These are phyloP conservation scores for Drosophila busckii DNA, from an alignment of 1,140 invertebrate genomes.

Conservation along the genomic window DNA sequence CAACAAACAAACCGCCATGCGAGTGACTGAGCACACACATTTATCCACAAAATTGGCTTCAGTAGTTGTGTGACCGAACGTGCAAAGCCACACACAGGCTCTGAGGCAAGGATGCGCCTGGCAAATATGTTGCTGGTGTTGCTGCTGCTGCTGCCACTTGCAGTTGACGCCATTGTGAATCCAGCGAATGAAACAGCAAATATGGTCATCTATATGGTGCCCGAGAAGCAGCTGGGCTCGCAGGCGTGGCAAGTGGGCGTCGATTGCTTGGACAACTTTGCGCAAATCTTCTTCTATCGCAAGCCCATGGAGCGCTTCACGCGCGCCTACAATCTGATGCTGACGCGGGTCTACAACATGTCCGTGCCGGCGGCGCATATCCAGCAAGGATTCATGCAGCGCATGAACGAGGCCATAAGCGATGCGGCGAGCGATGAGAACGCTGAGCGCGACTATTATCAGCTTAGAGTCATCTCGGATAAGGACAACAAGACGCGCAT, in stretches of 20 bases:
- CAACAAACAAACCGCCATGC: slow-evolving; percentile 33
- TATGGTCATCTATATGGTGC: slow-evolving; percentile 61
- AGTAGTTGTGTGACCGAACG: slow-evolving; percentile 37
- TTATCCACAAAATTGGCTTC: slow-evolving; percentile 16
- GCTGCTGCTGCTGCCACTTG: neutral
- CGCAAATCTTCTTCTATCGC: slow-evolving; percentile 54
- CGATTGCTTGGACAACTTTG: slow-evolving; percentile 62
- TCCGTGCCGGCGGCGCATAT: slow-evolving; percentile 59
- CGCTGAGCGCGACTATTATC: slow-evolving; percentile 27
- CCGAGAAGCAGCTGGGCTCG: slow-evolving; percentile 44
- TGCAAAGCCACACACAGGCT: slow-evolving; percentile 14
- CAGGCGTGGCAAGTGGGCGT: slow-evolving; percentile 53
- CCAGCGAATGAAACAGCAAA: slow-evolving; percentile 56
- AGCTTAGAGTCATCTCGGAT: slow-evolving; percentile 60
- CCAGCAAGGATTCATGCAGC: slow-evolving; percentile 46
- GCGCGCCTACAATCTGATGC: slow-evolving; percentile 59
- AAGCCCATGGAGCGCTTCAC: slow-evolving; percentile 45
- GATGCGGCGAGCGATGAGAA: neutral
- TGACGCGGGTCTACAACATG: slow-evolving; percentile 54
- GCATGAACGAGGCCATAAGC: slow-evolving; percentile 52
- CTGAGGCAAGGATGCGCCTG: neutral
- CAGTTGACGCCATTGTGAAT: slow-evolving; percentile 44
- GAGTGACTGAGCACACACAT: too few relatives aligned
- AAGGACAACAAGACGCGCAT: neutral
- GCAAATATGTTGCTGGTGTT: slow-evolving; percentile 1